Percentiles rank a stretch among this genome's conserved stretches.
Conservation (phyloP, 64 coral and sea anemone species). For the Orbicella faveolata region DNA sequence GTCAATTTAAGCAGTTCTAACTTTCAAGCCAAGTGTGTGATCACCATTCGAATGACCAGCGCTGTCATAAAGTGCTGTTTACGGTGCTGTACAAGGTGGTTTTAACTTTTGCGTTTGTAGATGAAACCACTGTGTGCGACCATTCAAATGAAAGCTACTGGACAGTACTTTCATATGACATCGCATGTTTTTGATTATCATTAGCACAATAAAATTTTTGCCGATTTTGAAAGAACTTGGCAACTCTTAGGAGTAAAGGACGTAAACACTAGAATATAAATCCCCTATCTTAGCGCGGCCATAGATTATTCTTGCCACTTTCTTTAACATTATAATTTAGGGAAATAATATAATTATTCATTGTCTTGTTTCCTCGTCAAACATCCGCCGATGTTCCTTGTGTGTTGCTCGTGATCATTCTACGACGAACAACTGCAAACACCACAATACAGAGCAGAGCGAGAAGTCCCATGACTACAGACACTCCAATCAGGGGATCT, state of each 20-base stretch:
- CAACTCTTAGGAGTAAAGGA: neutral
- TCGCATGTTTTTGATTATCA: neutral
- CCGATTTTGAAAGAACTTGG: neutral
- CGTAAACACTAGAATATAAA: neutral
- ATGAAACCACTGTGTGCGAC: too few species aligned
- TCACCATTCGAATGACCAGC: too few species aligned
- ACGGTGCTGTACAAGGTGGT: too few species aligned
- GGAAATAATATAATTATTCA: neutral
- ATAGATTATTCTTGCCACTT: neutral
- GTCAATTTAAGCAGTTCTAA: too few species aligned
- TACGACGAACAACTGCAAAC: slow-evolving; percentile 8
- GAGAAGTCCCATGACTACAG: slow-evolving; percentile 14
- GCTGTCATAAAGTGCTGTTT: too few species aligned
- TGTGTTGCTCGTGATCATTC: neutral
- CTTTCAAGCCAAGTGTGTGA: too few species aligned
- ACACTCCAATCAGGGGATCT: neutral
- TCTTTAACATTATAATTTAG: neutral
- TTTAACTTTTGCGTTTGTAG: too few species aligned
- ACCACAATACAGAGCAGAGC: slow-evolving; percentile 7
- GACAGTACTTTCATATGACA: neutral
- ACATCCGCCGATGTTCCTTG: slow-evolving; percentile 5
- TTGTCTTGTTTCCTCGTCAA: neutral
- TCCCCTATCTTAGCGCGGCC: neutral
- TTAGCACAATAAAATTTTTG: neutral
- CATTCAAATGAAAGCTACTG: neutral